Conservation (phyloP, 2,113 vertebrate species). For the Eurypyga helias region DNA sequence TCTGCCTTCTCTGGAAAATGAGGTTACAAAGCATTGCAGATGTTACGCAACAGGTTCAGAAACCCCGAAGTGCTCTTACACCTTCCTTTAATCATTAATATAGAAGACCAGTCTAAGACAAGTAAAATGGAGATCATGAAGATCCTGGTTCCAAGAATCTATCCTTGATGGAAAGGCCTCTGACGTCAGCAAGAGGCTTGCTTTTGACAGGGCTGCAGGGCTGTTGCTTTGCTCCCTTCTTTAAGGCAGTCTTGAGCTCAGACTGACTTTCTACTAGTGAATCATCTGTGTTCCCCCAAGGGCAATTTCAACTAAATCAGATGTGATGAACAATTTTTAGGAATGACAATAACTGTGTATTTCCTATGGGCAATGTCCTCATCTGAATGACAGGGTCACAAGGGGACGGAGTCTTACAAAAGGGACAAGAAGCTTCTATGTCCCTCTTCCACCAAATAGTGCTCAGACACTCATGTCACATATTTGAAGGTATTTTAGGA, state of each 20-base stretch:
- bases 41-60: background rate
- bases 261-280: background rate
- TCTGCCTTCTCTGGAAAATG: background rate
- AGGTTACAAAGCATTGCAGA: background rate
- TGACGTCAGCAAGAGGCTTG: background rate
- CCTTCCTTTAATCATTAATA: background rate
- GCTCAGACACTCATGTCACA: background rate
- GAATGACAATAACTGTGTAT: background rate
- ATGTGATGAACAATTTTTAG: slow-evolving; percentile 21
- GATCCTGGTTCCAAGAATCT: background rate
- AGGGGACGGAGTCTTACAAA: background rate
- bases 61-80: background rate
- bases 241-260: background rate
- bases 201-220: background rate
- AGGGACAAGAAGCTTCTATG: background rate
- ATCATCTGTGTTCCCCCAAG: background rate
- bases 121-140: background rate
- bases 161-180: background rate
- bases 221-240: background rate
- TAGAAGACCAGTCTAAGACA: background rate
- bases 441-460: background rate
- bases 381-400: background rate
- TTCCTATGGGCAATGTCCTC: background rate
- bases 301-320: slow-evolving; percentile 2
- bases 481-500: background rate